Conservation (phyloP, 2,888 invertebrate genomes). For the Leptinotarsa rubiginosa region DNA sequence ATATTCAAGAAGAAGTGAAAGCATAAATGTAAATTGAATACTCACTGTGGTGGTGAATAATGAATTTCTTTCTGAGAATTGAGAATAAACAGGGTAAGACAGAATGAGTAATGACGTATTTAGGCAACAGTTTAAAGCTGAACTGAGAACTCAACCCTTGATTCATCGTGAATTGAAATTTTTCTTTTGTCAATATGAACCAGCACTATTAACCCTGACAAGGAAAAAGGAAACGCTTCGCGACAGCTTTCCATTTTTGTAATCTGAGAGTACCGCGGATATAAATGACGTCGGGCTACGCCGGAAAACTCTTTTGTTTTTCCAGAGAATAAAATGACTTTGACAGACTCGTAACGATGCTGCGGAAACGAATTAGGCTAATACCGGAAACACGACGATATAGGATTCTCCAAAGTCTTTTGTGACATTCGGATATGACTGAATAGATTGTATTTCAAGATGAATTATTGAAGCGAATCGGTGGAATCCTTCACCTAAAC, state of each 20-base stretch:
- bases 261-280: neutral
- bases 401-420: constrained; percentile 7
- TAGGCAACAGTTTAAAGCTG: no score
- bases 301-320: neutral
- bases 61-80: no score
- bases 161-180: no score
- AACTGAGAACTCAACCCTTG: no score
- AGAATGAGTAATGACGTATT: no score
- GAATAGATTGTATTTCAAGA: neutral
- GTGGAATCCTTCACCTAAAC: neutral
- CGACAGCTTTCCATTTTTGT: neutral
- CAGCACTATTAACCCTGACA: neutral
- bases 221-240: neutral
- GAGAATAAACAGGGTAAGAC: no score
- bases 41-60: no score
- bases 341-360: neutral
- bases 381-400: neutral
- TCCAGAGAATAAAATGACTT: neutral
- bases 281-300: neutral
- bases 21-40: no score
- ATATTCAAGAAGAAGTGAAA: no score
- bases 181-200: neutral
- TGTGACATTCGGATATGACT: constrained; percentile 9
- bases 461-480: neutral
- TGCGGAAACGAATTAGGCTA: neutral